phyloP scores from a whole-genome alignment of 92 coral and sea anemone species.

The Anthopleura xanthogrammica region DNA sequence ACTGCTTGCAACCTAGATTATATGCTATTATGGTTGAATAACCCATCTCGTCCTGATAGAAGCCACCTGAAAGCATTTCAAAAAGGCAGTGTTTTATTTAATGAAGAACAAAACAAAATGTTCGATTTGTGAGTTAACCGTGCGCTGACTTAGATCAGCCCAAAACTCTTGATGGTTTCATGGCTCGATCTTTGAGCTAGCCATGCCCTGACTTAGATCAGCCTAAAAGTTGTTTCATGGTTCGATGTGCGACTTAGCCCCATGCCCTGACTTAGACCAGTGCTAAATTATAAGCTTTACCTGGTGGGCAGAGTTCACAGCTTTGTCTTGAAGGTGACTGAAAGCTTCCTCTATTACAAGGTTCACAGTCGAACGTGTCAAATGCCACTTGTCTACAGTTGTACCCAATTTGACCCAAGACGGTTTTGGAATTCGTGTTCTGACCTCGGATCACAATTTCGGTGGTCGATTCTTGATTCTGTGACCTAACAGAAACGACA shows the following conservation, averaged over 20 bases:
- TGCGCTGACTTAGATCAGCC: too few species aligned
- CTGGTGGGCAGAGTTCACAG: neutral
- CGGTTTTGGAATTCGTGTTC: neutral
- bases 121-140: too few species aligned
- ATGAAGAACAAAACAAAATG: too few species aligned
- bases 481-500: neutral
- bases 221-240: too few species aligned
- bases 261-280: neutral
- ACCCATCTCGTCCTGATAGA: neutral
- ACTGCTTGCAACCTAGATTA: slow-evolving; percentile 20
- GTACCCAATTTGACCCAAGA: neutral
- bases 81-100: too few species aligned
- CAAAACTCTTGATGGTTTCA: too few species aligned
- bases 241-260: neutral
- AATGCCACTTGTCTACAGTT: neutral
- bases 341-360: slow-evolving; percentile 1
- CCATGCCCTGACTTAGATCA: too few species aligned
- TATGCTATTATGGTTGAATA: neutral
- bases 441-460: neutral
- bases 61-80: neutral
- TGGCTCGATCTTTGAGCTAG: too few species aligned
- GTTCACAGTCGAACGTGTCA: neutral
- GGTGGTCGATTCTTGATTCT: neutral
- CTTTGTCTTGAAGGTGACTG: neutral
- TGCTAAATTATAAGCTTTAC: neutral